Percentiles rank a stretch among this genome's conserved stretches.
Evolutionary conservation across 1,140 invertebrate genomes (phyloP).

Genomic region (Drosophila sp.): DNA sequence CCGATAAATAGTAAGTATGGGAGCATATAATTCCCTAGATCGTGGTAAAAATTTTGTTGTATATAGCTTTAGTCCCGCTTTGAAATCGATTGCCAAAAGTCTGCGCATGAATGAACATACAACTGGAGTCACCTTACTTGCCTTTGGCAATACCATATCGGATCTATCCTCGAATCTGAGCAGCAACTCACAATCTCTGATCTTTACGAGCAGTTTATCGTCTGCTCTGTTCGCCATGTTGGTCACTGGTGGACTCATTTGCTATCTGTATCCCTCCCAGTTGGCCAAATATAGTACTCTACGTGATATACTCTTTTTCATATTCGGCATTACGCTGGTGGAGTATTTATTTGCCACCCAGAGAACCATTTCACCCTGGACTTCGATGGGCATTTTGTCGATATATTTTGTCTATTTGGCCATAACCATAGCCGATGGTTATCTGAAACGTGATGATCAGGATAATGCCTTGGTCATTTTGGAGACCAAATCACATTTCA

Average conservation of each 20-base stretch:
- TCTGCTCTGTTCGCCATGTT: not conserved
- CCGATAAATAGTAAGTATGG: not conserved
- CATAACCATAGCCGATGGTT: slow-evolving; percentile 4
- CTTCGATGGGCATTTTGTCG: not conserved
- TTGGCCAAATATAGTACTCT: not conserved
- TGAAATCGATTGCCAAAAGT: not conserved
- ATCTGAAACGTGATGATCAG: not conserved
- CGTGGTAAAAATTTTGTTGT: too few species aligned
- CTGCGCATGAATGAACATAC: not conserved
- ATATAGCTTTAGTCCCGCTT: not conserved
- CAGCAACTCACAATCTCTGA: not conserved
- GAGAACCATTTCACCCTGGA: not conserved
- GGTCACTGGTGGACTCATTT: slow-evolving; percentile 4
- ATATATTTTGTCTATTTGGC: not conserved
- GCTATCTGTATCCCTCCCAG: not conserved
- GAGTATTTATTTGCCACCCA: not conserved
- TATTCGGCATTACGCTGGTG: not conserved
- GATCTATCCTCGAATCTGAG: not conserved
- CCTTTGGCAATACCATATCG: not conserved
- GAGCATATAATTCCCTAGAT: too few species aligned
- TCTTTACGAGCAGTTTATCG: not conserved
- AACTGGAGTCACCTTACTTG: slow-evolving; percentile 1
- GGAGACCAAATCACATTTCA: not conserved
- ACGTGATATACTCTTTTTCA: slow-evolving; percentile 3
- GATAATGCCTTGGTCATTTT: not conserved